Base-by-base conservation (phyloP, 2,888 invertebrate species). In the Plutella xylostella region DNA sequence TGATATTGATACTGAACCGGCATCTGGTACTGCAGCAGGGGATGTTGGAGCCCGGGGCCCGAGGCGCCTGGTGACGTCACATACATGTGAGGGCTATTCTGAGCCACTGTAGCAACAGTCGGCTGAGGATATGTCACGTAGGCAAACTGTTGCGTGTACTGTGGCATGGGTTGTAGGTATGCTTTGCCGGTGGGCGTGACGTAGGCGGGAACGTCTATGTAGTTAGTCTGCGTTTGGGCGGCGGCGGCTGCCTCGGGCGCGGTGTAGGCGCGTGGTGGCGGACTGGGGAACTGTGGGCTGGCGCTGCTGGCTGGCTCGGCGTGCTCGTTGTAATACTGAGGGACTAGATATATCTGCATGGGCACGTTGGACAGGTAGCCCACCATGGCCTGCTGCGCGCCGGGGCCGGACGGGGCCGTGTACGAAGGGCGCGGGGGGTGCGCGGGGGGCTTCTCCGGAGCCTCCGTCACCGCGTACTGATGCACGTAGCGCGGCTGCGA, bases 301-400 rank as follows among this genome's bases (percentile, higher is more conserved):
- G 68, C 51, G 1, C 55, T 33, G 2, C 50, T 52, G 2, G 57
- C 46, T 48, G 65, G 72, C 15, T 61, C 68, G 2, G 62, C 34
- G 9, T 56, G 65, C 3, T 75, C 71, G 30, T 63, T 67, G 46
- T 75, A 75, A 54, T 80, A 79, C 52, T 79, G 79, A 1, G 82
- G 82, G 50, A 82, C 73, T 61, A 82, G 61, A 63, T 78, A 80
- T 56, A 82, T 68, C 57, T 80, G 79, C 78, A 82, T 78, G 15
- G 83, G 82, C 18, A 80, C 63, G 48, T 79, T 83, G 1, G 82
- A 75, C 20, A 77, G 51, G 52, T 83, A 82, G n/a, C 79, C 74
- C 9, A 77, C 68, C 70, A 74, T 69, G 2, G 74, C 66, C 50
- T 76, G 77, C 45, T 77, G 77, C 7, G 63, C 21, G 3, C 14